A percentile compares a stretch with the other conserved stretches of the same genome.
Conservation (phyloP, 2,888 invertebrate genomes). For the Drosophila fulvimacula region DNA sequence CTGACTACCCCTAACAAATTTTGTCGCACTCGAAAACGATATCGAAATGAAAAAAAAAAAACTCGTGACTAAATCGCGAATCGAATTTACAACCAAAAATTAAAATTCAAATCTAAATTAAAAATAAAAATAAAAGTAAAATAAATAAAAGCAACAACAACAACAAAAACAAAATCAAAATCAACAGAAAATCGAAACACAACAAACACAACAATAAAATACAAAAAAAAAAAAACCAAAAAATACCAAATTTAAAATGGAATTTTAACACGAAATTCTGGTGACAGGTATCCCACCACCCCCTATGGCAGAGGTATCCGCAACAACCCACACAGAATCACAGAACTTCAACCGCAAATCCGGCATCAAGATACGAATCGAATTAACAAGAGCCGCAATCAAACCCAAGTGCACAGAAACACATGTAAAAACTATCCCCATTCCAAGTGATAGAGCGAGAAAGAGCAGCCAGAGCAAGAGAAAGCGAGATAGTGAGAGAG, state of each 20-base stretch:
- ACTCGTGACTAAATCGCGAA: slow-evolving; percentile 25
- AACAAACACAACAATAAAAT: slow-evolving; percentile 26
- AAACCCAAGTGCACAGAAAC: slow-evolving; percentile 27
- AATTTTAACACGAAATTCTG: slow-evolving; percentile 44
- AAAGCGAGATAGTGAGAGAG: slow-evolving; percentile 12
- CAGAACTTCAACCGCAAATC: slow-evolving; percentile 30
- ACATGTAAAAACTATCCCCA: slow-evolving; percentile 27
- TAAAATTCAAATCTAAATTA: neutral
- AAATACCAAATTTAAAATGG: slow-evolving; percentile 19
- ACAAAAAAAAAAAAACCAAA: neutral
- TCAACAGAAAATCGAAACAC: slow-evolving; percentile 3
- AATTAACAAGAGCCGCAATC: slow-evolving; percentile 33
- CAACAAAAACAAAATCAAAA: slow-evolving; percentile 22
- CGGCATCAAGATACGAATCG: slow-evolving; percentile 40
- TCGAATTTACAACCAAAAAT: slow-evolving; percentile 13
- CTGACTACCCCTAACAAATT: slow-evolving; percentile 66
- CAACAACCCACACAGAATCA: slow-evolving; percentile 19
- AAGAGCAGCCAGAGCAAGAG: neutral
- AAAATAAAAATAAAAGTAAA: slow-evolving; percentile 6
- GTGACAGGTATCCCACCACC: slow-evolving; percentile 43
- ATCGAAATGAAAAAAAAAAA: slow-evolving; percentile 17
- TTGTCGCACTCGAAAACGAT: slow-evolving; percentile 37
- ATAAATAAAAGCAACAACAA: slow-evolving; percentile 26
- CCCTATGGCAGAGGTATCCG: slow-evolving; percentile 41
- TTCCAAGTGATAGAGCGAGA: slow-evolving; percentile 24